Evolutionary conservation across 2,888 invertebrate species (phyloP), one percentile per base, ranked within the genome.

Genomic region (Drosophila cognata): DNA sequence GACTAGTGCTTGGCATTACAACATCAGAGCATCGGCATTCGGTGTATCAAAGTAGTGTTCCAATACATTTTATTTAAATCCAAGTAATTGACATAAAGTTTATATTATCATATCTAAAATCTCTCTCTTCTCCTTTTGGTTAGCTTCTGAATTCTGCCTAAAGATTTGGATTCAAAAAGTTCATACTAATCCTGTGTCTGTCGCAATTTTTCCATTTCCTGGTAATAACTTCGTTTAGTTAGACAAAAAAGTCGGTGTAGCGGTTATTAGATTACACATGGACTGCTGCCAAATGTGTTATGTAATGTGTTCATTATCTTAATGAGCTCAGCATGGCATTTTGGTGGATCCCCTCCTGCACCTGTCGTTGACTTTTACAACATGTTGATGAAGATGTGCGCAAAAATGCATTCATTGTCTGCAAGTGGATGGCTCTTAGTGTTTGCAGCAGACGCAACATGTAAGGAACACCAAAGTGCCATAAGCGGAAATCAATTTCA

Each of bases 401-500:
- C 36, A 28, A 46, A 33, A 28, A 48, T 28, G 46, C 38, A 38
- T 46, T 58, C 69, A 66, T 58, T 58, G 52, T 48, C 16, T 46
- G 66, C 6, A 31, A 5, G 51, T 52, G 57, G 55, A 16, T 29
- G 36, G 16, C 41, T 21, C 33, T 51, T 41, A 16, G 35, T 66
- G 66, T 58, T 61, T 69, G 70, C 31, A 25, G 28, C 64, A 57
- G 71, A 71, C 57, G 71, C 71, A 53, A 50, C 84, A 79, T 81
- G 87, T 87, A 81, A 84, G 87, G 73, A 83, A 79, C 73, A 77
- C 66, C 77, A 81, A 89, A 89, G 88, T 88, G 89, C 82, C 90
- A 82, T 89, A 89, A 88, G 90, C 88, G 90, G 86, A 82, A 87
- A 89, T 87, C 82, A 86, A 78, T 84, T 89, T 80, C 77, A 74